Evolutionary conservation across 2,797 vertebrate species (phyloP).

Genomic region (Phrynocephalus forsythii): DNA sequence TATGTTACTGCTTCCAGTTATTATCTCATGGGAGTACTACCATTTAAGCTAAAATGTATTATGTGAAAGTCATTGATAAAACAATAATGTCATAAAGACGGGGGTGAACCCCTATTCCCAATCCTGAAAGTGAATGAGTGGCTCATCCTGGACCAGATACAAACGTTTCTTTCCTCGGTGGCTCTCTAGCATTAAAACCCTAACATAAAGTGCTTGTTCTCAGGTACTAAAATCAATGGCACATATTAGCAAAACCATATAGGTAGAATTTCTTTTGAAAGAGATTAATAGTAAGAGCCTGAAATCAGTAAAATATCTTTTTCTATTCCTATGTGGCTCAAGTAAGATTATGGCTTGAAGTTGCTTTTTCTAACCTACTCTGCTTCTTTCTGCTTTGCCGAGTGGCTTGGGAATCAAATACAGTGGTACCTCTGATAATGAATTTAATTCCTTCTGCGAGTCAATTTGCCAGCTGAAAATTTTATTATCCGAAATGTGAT

Average conservation of each 20-base stretch:
- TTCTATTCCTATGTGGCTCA: not conserved
- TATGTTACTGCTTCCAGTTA: not conserved
- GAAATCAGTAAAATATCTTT: slow-evolving; percentile 12
- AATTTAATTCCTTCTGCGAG: no score
- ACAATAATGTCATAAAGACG: not conserved
- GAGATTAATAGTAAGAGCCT: not conserved
- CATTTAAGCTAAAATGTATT: not conserved
- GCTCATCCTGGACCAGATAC: not conserved
- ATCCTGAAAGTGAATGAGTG: not conserved
- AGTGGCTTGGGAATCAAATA: not conserved
- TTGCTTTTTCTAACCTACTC: not conserved
- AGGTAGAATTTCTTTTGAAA: not conserved
- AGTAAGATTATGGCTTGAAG: not conserved
- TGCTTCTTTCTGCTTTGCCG: not conserved
- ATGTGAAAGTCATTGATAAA: slow-evolving; percentile 10
- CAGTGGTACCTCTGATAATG: no score
- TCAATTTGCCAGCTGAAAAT: no score
- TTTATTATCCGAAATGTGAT: no score
- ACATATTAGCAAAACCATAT: not conserved
- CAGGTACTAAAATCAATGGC: slow-evolving; percentile 22
- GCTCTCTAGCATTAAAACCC: slow-evolving; percentile 6
- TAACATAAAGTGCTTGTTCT: not conserved
- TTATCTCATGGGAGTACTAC: not conserved
- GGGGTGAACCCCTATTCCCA: not conserved
- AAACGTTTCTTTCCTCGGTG: not conserved